These are phyloP conservation scores for Orthosia gothica DNA, from an alignment of 2,888 invertebrate genomes.

Conservation along the genomic window DNA sequence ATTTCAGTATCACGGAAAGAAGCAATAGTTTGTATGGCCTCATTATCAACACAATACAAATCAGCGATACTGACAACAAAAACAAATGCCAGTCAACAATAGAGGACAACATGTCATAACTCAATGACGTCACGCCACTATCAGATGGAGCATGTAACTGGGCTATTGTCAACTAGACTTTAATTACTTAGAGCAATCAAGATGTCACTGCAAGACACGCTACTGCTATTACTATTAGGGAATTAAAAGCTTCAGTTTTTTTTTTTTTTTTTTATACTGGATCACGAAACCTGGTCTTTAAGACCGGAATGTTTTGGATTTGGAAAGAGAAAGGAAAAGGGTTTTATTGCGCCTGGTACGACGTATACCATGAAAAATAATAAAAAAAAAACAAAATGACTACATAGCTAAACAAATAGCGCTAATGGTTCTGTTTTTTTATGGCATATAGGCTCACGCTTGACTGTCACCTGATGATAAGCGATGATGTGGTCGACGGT, in stretches of 20 bases:
- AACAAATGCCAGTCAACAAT: constrained; percentile 22
- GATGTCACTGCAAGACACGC: constrained; percentile 63
- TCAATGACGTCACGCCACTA: constrained; percentile 38
- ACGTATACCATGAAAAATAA: no score
- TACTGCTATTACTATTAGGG: constrained; percentile 36
- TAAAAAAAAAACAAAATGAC: no score
- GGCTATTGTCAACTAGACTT: constrained; percentile 36
- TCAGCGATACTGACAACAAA: constrained; percentile 1
- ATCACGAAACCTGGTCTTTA: no score
- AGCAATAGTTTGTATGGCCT: not conserved
- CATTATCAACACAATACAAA: constrained; percentile 3
- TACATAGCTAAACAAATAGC: no score
- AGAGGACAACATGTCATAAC: constrained; percentile 18
- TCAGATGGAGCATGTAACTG: constrained; percentile 38
- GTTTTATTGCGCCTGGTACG: no score
- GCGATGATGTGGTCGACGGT: no score
- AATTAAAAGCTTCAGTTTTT: constrained; percentile 21
- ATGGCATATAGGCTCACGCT: no score
- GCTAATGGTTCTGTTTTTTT: no score
- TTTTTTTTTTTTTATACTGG: not conserved
- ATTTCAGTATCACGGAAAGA: not conserved
- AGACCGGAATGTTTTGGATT: no score
- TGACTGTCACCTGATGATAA: no score
- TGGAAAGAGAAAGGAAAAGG: no score
- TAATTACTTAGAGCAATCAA: constrained; percentile 74